Evolutionary conservation across 2,888 invertebrate genomes (phyloP).

Genomic region (Seira musarum): DNA sequence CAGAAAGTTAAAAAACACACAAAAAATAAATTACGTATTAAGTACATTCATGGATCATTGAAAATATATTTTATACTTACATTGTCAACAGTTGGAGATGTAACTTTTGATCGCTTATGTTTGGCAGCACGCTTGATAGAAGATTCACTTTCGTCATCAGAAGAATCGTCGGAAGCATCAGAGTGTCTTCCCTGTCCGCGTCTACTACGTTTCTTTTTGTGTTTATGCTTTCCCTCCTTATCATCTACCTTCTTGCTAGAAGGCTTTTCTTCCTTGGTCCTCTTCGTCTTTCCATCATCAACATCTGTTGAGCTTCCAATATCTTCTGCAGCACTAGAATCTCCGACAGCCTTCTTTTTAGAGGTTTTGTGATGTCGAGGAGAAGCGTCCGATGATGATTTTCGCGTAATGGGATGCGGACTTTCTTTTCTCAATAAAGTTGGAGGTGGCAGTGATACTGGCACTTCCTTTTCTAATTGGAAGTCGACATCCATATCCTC

Average conservation of each 20-base stretch:
- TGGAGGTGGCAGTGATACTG: slow-evolving; percentile 6
- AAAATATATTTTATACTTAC: too few relatives aligned
- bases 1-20: too few relatives aligned
- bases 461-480: slow-evolving; percentile 61
- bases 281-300: slow-evolving; percentile 63
- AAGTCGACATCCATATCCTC: slow-evolving; percentile 63
- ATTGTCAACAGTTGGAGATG: neutral
- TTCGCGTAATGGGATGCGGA: neutral
- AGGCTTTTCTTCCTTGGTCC: slow-evolving; percentile 43
- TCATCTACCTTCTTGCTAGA: slow-evolving; percentile 51
- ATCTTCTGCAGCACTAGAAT: slow-evolving; percentile 68
- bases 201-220: slow-evolving; percentile 40
- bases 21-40: too few relatives aligned
- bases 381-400: slow-evolving; percentile 2
- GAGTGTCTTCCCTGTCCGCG: slow-evolving; percentile 31
- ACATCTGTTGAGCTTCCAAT: slow-evolving; percentile 47
- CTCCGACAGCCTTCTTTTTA: slow-evolving; percentile 36
- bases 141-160: slow-evolving; percentile 51
- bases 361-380: slow-evolving; percentile 36
- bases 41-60: too few relatives aligned
- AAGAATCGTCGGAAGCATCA: slow-evolving; percentile 42
- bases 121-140: slow-evolving; percentile 33
- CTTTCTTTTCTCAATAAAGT: neutral
- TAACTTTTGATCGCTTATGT: slow-evolving; percentile 42
- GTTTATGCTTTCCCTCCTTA: slow-evolving; percentile 38